These are phyloP conservation scores for Erynnis tages DNA, from an alignment of 2,888 invertebrate genomes.

Conservation along the genomic window DNA sequence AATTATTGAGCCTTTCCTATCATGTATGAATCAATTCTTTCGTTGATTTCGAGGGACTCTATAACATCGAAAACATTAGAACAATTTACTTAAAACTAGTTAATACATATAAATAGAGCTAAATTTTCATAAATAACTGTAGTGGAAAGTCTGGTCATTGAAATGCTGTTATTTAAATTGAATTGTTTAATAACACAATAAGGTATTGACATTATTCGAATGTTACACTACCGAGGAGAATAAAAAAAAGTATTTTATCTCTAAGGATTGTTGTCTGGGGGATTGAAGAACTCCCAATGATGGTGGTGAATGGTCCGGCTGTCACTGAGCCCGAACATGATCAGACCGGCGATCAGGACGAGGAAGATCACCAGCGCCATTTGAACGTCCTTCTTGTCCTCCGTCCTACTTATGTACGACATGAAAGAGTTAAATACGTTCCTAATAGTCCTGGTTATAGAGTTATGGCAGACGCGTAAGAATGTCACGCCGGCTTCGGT, in stretches of 20 bases:
- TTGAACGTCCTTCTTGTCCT: constrained; percentile 87
- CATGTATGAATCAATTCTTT: background rate
- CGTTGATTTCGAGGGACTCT: background rate
- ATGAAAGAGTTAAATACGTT: constrained; percentile 85
- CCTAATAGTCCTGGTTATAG: constrained; percentile 84
- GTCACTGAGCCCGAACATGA: constrained; percentile 87
- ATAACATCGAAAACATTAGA: background rate
- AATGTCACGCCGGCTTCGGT: constrained; percentile 87
- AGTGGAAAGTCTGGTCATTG: constrained; percentile 20
- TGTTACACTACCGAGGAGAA: constrained; percentile 3
- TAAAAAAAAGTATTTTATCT: background rate
- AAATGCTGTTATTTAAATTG: constrained; percentile 14
- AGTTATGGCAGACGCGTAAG: constrained; percentile 84
- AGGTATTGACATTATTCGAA: background rate
- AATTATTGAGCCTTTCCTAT: too few species aligned
- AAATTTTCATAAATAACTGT: constrained; percentile 6
- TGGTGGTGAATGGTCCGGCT: constrained; percentile 89
- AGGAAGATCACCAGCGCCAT: constrained; percentile 90
- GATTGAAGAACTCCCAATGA: constrained; percentile 95
- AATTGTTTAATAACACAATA: background rate
- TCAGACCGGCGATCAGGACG: constrained; percentile 88
- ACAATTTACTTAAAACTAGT: constrained; percentile 13
- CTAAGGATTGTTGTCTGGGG: constrained; percentile 80
- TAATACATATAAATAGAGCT: constrained; percentile 16
- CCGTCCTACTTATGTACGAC: constrained; percentile 82